A percentile compares a stretch with the other conserved stretches of the same genome.
Evolutionary conservation across 2,797 vertebrate species (phyloP).

Genomic region (Oreochromis mossambicus): DNA sequence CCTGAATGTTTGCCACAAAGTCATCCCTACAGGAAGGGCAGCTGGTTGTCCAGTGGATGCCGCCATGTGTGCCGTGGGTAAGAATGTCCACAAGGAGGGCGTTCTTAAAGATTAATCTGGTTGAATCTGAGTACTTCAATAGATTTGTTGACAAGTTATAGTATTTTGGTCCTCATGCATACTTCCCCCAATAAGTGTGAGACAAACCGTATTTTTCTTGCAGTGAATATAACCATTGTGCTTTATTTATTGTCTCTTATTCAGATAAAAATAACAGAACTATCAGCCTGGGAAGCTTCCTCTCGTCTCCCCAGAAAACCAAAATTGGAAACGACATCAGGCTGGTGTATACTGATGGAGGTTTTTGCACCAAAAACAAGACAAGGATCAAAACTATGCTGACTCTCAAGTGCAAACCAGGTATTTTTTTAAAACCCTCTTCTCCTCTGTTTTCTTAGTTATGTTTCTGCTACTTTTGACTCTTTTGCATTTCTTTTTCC

Average conservation of each 20-base stretch:
- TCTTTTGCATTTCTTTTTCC: too few relatives aligned
- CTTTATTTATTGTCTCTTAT: not conserved
- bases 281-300: constrained; percentile 85
- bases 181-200: not conserved
- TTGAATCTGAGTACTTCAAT: not conserved
- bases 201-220: not conserved
- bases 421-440: constrained; percentile 40
- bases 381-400: constrained; percentile 80
- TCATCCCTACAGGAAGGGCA: constrained; percentile 75
- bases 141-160: not conserved
- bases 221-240: not conserved
- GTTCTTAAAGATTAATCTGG: not conserved
- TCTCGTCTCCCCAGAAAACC: constrained; percentile 81
- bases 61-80: constrained; percentile 87
- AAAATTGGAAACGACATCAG: constrained; percentile 78
- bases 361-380: constrained; percentile 64
- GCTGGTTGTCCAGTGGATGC: constrained; percentile 77
- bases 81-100: constrained; percentile 29
- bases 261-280: constrained; percentile 70
- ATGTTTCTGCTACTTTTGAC: not conserved
- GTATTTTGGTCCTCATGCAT: not conserved
- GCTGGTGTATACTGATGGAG: constrained; percentile 82
- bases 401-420: constrained; percentile 89
- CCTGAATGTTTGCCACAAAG: constrained; percentile 90
- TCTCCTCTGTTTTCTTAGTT: not conserved